Evolutionary conservation across 2,113 vertebrate genomes (phyloP).

Genomic region (Corvus cornix): DNA sequence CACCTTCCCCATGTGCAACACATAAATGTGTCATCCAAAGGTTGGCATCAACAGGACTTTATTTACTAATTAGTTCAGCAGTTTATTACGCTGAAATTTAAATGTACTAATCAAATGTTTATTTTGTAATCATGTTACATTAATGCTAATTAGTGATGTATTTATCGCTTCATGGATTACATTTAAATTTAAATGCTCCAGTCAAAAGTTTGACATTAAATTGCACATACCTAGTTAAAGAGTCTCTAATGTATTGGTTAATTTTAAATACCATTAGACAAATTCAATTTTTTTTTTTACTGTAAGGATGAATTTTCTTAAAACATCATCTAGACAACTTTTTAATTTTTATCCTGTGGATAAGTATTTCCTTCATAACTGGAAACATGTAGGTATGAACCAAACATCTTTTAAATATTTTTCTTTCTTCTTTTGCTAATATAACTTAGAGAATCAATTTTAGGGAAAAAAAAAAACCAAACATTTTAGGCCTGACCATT

Average conservation of each 20-base stretch:
- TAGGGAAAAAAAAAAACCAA: background rate
- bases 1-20: background rate
- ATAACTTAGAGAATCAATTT: background rate
- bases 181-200: constrained; percentile 63
- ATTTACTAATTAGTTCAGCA: constrained; percentile 63
- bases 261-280: background rate
- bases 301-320: background rate
- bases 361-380: background rate
- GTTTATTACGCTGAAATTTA: constrained; percentile 65
- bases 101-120: constrained; percentile 73
- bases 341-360: background rate
- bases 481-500: background rate
- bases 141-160: constrained; percentile 68
- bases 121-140: constrained; percentile 68
- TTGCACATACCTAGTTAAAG: constrained; percentile 28
- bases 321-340: background rate
- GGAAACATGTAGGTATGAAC: background rate
- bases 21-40: constrained; percentile 14
- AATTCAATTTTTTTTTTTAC: background rate
- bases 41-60: constrained; percentile 20
- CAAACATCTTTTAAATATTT: background rate
- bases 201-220: constrained; percentile 53
- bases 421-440: background rate
- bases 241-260: background rate
- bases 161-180: constrained; percentile 65